Evolutionary conservation across 2,888 invertebrate species (phyloP), one percentile per base, ranked within the genome.

Genomic region (Lepetodrilus schrolli): DNA sequence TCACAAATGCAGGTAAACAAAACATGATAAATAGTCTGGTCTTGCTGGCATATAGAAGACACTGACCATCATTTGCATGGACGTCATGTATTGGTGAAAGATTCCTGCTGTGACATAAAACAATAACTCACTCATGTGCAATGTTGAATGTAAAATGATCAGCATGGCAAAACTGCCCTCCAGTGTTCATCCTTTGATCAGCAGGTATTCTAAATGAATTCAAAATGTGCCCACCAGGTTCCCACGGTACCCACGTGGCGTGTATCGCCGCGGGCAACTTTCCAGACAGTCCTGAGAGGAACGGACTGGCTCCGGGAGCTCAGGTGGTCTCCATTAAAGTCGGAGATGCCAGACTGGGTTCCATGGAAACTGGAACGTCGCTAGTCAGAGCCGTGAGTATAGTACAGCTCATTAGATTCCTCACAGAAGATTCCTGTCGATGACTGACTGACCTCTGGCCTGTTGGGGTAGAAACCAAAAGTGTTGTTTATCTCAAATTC

Each of bases 211-310:
- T 38, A 13, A 38, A 7, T 8, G 7, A 38, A 13, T 8, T 7
- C 8, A 38, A n/a, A n/a, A n/a, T 20, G 23, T 8, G 58, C 7
- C 47, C 36, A 69, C 21, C 88, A 96, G 97, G 97, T 10, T 94
- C 96, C 70, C 99, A 99, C 91, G 99, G 98, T 30, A 98, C 98
- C 0, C 99, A 99, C 90, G 99, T 99, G 3, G 97, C 98, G 0
- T 95, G 96, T 7, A 99, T 99, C 83, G 96, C 98, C 0, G 94
- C 98, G 0, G 98, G 96, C 0, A 93, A 95, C 91, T 97, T 96
- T 91, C 95, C 96, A 0, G 94, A 95, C 26, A 93, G 94, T 72
- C 95, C 96, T 0, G 96, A 97, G 83, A 93, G 94, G 79, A 96
- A 98, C 91, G 99, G 99, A 1, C 93, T 98, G 0, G 98, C 99